These are phyloP conservation scores for Xerus inauris DNA, from an alignment of 2,113 vertebrate species.

Conservation along the genomic window DNA sequence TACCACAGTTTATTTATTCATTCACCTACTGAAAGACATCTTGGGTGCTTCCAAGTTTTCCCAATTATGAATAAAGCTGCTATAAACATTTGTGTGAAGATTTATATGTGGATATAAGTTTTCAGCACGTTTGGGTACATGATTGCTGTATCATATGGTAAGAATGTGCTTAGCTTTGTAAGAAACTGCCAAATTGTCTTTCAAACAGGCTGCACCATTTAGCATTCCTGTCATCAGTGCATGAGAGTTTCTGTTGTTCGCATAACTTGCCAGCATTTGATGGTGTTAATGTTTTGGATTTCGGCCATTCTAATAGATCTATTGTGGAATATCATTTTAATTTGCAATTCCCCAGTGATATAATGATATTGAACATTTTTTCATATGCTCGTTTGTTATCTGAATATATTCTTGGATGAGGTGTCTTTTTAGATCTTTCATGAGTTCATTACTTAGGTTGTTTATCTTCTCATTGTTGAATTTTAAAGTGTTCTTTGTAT, in stretches of 20 bases:
- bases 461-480: not conserved
- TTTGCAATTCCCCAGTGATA: not conserved
- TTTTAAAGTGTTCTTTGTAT: not conserved
- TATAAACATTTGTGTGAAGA: not conserved
- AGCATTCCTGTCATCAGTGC: not conserved
- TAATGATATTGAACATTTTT: conserved; percentile 28
- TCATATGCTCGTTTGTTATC: not conserved
- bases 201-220: not conserved
- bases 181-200: not conserved
- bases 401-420: not conserved
- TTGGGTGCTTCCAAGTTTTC: not conserved
- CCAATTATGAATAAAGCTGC: not conserved
- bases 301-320: not conserved
- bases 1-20: not conserved
- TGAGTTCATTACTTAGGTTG: not conserved
- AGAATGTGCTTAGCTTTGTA: conserved; percentile 1
- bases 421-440: not conserved
- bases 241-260: not conserved
- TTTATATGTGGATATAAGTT: conserved; percentile 44
- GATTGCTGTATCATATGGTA: not conserved
- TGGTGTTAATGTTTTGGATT: not conserved
- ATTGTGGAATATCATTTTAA: not conserved
- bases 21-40: not conserved
- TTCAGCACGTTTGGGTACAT: not conserved
- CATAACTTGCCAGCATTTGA: not conserved